A percentile compares a stretch with the other conserved stretches of the same genome.
These are phyloP conservation scores for Clarias gariepinus DNA, from an alignment of 2,113 vertebrate species.

Conservation along the genomic window DNA sequence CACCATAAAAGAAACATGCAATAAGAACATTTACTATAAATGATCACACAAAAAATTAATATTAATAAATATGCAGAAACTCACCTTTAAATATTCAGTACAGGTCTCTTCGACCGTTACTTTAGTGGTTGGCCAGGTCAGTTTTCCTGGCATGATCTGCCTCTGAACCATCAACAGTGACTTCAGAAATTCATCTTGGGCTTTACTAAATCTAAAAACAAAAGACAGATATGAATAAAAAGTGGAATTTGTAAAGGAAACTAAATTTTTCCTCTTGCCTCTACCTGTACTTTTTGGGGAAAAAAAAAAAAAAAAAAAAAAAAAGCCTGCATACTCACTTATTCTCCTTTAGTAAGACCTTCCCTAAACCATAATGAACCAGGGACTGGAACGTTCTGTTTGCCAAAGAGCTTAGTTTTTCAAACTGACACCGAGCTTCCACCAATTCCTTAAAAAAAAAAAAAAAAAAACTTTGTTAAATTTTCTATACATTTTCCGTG, in stretches of 20 bases:
- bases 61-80: background rate
- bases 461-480: background rate
- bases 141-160: constrained; percentile 80
- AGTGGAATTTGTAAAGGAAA: background rate
- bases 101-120: constrained; percentile 83
- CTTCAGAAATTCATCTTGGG: constrained; percentile 80
- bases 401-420: constrained; percentile 76
- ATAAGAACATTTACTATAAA: background rate
- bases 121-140: constrained; percentile 89
- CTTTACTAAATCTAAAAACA: constrained; percentile 78
- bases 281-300: background rate
- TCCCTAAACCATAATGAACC: constrained; percentile 84
- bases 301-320: too few relatives aligned
- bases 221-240: background rate
- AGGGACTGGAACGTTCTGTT: constrained; percentile 81
- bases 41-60: background rate
- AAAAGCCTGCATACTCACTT: constrained; percentile 72
- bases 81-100: constrained; percentile 81
- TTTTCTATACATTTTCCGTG: background rate
- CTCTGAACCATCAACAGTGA: constrained; percentile 80
- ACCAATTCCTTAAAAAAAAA: constrained; percentile 75
- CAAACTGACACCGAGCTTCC: constrained; percentile 79
- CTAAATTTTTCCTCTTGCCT: background rate
- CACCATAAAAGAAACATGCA: background rate
- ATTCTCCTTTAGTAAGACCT: constrained; percentile 85